Evolutionary conservation across 2,113 vertebrate species (phyloP).

Genomic region (Chlamydotis undulata): DNA sequence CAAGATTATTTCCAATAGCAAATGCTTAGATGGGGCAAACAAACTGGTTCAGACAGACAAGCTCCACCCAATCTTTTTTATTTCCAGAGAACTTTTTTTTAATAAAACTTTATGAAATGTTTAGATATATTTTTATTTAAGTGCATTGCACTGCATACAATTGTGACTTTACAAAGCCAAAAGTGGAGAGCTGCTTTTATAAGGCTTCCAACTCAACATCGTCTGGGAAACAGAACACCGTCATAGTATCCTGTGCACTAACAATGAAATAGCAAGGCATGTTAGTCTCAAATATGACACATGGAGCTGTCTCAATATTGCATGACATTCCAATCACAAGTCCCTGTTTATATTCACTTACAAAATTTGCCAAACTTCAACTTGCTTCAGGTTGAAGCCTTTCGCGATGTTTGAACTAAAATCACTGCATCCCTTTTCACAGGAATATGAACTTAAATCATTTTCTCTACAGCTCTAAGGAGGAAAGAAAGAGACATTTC

Average conservation of each 20-base stretch:
- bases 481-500: neutral
- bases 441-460: neutral
- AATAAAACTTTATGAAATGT: neutral
- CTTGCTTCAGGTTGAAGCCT: neutral
- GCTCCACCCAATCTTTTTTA: neutral
- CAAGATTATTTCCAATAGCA: neutral
- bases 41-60: neutral
- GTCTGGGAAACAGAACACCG: neutral
- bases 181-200: neutral
- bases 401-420: neutral
- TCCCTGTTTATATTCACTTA: neutral
- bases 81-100: neutral
- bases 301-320: neutral
- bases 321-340: conserved; percentile 13
- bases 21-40: neutral
- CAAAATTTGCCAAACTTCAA: neutral
- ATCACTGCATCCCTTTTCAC: neutral
- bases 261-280: conserved; percentile 4
- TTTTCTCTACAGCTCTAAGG: neutral
- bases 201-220: conserved; percentile 1
- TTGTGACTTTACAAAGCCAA: neutral
- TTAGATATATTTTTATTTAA: conserved; percentile 1
- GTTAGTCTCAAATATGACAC: neutral
- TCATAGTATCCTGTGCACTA: neutral
- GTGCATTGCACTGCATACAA: neutral